Base-by-base conservation (phyloP, 2,797 vertebrate genomes). In the Hydrolagus colliei region DNA sequence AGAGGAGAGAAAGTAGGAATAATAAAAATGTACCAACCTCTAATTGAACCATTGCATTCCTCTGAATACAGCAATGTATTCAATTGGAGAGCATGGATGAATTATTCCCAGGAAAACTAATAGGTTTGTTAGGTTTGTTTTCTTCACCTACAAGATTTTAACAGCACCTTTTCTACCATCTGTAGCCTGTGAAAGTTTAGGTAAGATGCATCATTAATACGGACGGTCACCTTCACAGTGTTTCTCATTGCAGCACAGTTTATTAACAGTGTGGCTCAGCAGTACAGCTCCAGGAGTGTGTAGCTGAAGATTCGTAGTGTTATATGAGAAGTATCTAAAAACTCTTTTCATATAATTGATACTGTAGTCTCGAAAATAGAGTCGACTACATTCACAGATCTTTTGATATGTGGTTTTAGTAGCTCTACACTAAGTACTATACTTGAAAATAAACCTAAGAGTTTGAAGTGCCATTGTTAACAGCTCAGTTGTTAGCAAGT, bases 191-290 rank as follows among this genome's bases (percentile, higher is more conserved):
- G 79, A 16, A 84, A 84, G 65, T 84, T 84, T 84, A 68, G 62
- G 27, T 84, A 27, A 71, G 65, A 71, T 84, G 79, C 79, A 32
- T 84, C 79, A 84, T 84, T 84, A 67, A 4, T 27, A 84, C 65
- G 68, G 79, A 71, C 65, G 65, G 65, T 84, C 79, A 84, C 79
- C 79, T 84, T 84, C 79, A 84, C 79, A 84, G 65, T 84, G 62
- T 35, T 84, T 63, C 79, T 84, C 65, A n/a, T 71, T 27, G 79
- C 67, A 32, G 12, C 32, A 68, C 79, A 84, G 41, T 84, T 84
- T 84, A 84, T 32, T 41, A 84, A 71, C 13, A 35, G 63, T 9
- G 65, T 71, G 79, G 79, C 32, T 41, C 65, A 71, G 35, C 79
- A 84, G 32, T 35, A 32, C 32, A 68, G 65, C 65, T 67, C 65